Percentiles rank a stretch among this genome's conserved stretches.
These are phyloP conservation scores for Psittacara wagleri DNA, from an alignment of 2,113 vertebrate species.

Conservation along the genomic window DNA sequence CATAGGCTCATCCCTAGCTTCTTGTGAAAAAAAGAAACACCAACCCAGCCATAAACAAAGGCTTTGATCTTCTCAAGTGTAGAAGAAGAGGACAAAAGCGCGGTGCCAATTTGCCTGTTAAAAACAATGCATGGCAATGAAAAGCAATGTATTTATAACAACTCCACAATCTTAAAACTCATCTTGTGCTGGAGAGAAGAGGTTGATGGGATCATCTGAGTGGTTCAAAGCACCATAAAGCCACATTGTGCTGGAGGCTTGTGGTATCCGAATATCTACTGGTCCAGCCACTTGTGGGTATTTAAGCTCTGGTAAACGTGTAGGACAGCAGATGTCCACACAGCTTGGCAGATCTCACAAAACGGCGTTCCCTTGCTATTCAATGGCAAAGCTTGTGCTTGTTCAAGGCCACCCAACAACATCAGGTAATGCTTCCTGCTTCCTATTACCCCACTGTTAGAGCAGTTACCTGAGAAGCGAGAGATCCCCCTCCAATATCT, in stretches of 20 bases:
- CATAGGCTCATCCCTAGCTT: not conserved
- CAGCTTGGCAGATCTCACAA: not conserved
- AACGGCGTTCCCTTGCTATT: not conserved
- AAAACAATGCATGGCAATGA: not conserved
- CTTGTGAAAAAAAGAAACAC: not conserved
- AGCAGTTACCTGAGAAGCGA: not conserved
- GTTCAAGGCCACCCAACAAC: not conserved
- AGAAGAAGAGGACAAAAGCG: not conserved
- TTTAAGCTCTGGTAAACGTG: not conserved
- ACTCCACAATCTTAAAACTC: not conserved
- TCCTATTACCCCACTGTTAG: rapidly evolving
- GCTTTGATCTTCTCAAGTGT: not conserved
- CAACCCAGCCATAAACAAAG: not conserved
- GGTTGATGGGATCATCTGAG: not conserved
- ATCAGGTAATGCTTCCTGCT: rapidly evolving
- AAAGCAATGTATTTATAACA: not conserved
- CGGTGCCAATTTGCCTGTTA: not conserved
- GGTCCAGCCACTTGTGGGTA: not conserved
- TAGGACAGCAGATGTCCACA: not conserved
- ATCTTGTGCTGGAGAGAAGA: not conserved
- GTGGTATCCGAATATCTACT: not conserved
- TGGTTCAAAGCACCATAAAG: not conserved
- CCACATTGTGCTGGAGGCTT: not conserved
- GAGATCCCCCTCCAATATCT: not conserved
- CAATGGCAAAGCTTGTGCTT: not conserved